Percentiles rank a stretch among this genome's conserved stretches.
Evolutionary conservation across 2,888 invertebrate species (phyloP).

Genomic region (Ferdinandea cuprea): DNA sequence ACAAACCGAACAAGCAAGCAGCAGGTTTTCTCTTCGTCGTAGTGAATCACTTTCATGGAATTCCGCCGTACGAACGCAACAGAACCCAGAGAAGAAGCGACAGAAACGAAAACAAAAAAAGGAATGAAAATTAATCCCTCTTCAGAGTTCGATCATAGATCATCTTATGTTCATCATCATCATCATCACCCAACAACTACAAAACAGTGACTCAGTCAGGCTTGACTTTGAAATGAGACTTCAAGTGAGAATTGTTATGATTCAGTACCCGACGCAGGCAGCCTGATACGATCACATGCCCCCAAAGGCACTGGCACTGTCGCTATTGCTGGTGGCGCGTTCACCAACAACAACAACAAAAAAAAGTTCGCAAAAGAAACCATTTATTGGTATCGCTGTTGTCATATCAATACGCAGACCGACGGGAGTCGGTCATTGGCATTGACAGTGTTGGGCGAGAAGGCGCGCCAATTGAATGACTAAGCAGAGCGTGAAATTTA

Average conservation of each 20-base stretch:
- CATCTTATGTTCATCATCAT: slow-evolving; percentile 36
- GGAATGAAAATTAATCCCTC: slow-evolving; percentile 16
- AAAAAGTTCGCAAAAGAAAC: slow-evolving; percentile 28
- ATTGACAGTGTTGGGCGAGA: slow-evolving; percentile 44
- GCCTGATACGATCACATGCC: slow-evolving; percentile 18
- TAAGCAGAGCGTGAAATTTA: slow-evolving; percentile 54
- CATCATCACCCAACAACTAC: slow-evolving; percentile 23
- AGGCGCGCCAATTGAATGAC: slow-evolving; percentile 51
- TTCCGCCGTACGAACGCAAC: slow-evolving; percentile 6
- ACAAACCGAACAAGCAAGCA: slow-evolving; percentile 3
- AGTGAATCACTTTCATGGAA: slow-evolving; percentile 51
- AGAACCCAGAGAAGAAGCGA: background rate
- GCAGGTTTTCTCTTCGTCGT: slow-evolving; percentile 31
- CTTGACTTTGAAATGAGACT: slow-evolving; percentile 53
- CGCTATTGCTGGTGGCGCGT: background rate
- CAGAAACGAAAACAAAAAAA: slow-evolving; percentile 11
- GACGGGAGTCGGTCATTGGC: slow-evolving; percentile 67
- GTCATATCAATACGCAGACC: slow-evolving; percentile 47
- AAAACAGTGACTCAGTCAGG: slow-evolving; percentile 51
- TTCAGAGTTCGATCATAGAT: slow-evolving; percentile 49
- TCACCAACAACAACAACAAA: no score
- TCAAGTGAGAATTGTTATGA: slow-evolving; percentile 42
- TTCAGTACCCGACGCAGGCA: slow-evolving; percentile 24
- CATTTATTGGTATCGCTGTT: slow-evolving; percentile 19
- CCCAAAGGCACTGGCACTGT: background rate